Conservation (phyloP, 2,113 vertebrate species). For the Hippolais icterina region DNA sequence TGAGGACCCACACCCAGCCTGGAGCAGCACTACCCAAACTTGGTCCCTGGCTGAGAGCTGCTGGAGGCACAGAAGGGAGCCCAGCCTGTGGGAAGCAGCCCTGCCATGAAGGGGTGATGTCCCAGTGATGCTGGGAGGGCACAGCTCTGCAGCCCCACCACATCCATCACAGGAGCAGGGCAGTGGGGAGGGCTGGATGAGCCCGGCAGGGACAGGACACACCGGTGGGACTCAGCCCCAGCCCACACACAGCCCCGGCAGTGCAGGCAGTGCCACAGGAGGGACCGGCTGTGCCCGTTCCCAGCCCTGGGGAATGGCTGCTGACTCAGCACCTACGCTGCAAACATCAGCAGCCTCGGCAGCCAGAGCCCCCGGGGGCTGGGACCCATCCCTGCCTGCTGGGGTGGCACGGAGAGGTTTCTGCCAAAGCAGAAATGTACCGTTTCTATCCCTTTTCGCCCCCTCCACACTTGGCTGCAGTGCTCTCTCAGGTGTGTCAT, state of each 20-base stretch:
- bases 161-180: not conserved
- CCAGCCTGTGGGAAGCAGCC: not conserved
- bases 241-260: fast-evolving
- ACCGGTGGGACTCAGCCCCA: fast-evolving
- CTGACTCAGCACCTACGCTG: not conserved
- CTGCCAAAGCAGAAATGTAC: not conserved
- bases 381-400: not conserved
- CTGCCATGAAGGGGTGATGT: fast-evolving
- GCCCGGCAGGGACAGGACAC: not conserved
- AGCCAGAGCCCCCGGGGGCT: not conserved
- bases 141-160: not conserved
- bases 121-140: fast-evolving
- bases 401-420: fast-evolving
- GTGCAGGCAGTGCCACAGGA: fast-evolving
- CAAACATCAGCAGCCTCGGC: not conserved
- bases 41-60: not conserved
- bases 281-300: not conserved
- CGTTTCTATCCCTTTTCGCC: not conserved
- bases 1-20: not conserved
- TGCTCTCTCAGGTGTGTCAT: not conserved
- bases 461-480: not conserved
- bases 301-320: not conserved
- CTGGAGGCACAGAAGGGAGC: not conserved
- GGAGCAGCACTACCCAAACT: fast-evolving
- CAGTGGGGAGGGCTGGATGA: not conserved